Base-by-base conservation (phyloP, 2,888 invertebrate genomes). In the Andrena marginata region DNA sequence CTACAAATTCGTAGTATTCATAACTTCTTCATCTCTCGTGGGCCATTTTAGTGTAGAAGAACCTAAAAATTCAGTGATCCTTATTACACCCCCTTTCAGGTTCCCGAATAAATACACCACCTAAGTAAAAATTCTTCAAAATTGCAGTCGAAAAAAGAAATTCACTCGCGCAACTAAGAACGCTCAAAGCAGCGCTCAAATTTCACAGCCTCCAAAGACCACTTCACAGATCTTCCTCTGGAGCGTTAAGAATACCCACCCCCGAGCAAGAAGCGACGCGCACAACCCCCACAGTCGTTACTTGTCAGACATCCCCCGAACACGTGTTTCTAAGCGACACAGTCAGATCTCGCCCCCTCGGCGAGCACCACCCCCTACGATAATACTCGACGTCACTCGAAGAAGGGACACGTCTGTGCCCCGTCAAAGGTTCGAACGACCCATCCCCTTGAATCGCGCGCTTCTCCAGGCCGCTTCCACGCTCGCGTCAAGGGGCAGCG, bases 391-490 rank as follows among this genome's bases (percentile, higher is more conserved):
- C 42, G 31, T 29, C 48, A 29, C n/a, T 20, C 33, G n/a, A n/a
- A 29, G 42, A 6, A 13, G 23, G 13, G 70, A 16, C 20, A 20
- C 48, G 60, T 60, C 29, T 71, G n/a, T 29, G 48, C 60, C 60
- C 31, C 65, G 26, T 51, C 29, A 29, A 29, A 31, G 29, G 29
- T 26, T n/a, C 26, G 69, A 60, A 60, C 60, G 60, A 70, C 42
- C 10, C 59, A 23, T 56, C 51, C 65, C 31, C 60, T 68, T 49
- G 60, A 75, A 62, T 62, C 42, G 31, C 42, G 54, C 35, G 35
- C 35, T 73, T 64, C 64, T 73, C 73, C 64, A 35, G 26, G 62
- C 51, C 26, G 35, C 29, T 42, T 73, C 49, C 51, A 74, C 35
- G 62, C 51, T 70, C 64, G 64, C 31, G 70, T 56, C 42, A 70